phyloP scores from a whole-genome alignment of 2,797 vertebrate species.

The Pseudochaenichthys georgianus region DNA sequence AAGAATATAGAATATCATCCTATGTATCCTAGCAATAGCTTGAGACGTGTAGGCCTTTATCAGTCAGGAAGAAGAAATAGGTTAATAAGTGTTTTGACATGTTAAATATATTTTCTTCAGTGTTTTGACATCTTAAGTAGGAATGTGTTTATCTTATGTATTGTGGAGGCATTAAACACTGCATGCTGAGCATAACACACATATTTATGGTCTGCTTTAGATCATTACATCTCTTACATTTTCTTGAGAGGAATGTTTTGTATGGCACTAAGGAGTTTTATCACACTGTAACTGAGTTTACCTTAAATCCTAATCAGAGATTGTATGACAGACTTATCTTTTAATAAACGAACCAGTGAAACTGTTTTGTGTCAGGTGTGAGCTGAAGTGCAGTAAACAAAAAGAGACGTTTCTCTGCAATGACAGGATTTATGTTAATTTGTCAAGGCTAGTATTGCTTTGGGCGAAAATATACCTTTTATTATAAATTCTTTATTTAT shows the following conservation, averaged over 20 bases:
- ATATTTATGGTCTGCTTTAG: background rate
- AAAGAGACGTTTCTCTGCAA: slow-evolving; percentile 17
- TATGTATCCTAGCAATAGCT: background rate
- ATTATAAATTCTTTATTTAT: slow-evolving; percentile 70
- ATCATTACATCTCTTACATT: background rate
- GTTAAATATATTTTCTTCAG: background rate
- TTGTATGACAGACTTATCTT: slow-evolving; percentile 5
- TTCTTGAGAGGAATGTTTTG: background rate
- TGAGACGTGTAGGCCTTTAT: background rate
- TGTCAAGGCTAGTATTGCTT: slow-evolving; percentile 56
- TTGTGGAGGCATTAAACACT: background rate
- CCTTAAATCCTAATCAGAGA: background rate
- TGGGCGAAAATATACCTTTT: slow-evolving; percentile 61
- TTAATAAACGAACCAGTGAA: background rate
- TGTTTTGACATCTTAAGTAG: background rate
- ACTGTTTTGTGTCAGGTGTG: slow-evolving; percentile 35
- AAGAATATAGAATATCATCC: background rate
- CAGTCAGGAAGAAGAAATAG: background rate
- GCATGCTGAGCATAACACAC: background rate
- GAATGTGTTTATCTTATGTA: no score
- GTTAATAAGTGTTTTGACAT: background rate
- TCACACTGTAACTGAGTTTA: slow-evolving; percentile 27
- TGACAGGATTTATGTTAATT: slow-evolving; percentile 31
- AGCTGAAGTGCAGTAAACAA: slow-evolving; percentile 25
- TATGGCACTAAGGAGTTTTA: background rate